Percentiles rank a stretch among this genome's conserved stretches.
These are phyloP conservation scores for Sthenelais limicola DNA, from an alignment of 2,888 invertebrate genomes.

Conservation along the genomic window DNA sequence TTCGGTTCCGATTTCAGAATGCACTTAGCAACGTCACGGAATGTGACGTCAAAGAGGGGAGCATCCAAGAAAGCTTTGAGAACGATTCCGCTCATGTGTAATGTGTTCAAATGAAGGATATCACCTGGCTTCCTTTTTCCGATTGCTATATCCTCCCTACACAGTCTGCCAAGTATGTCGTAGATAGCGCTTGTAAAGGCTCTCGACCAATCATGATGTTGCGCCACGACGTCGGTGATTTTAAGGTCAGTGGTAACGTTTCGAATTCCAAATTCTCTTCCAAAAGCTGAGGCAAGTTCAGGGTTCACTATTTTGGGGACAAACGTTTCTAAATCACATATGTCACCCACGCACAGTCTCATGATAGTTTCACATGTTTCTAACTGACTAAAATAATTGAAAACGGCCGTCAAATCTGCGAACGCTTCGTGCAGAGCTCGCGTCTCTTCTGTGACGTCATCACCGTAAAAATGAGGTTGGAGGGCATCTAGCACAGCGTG, in stretches of 20 bases:
- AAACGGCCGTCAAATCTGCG: constrained; percentile 26
- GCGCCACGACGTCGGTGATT: constrained; percentile 20
- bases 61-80: constrained; percentile 16
- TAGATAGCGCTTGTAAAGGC: constrained; percentile 32
- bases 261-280: constrained; percentile 23
- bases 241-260: neutral
- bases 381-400: neutral
- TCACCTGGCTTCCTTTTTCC: neutral
- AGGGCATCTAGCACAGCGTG: constrained; percentile 34
- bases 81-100: neutral
- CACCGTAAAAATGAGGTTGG: constrained; percentile 10
- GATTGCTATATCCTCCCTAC: neutral
- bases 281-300: neutral
- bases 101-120: neutral
- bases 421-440: constrained; percentile 30
- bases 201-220: constrained; percentile 22
- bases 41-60: constrained; percentile 12
- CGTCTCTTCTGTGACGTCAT: neutral
- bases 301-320: neutral
- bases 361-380: constrained; percentile 4
- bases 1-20: constrained; percentile 19
- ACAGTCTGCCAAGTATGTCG: constrained; percentile 12
- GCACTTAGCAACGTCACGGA: constrained; percentile 17
- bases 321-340: neutral
- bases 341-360: neutral